phyloP scores from a whole-genome alignment of 2,888 invertebrate genomes.

The Dioctria rufipes region DNA sequence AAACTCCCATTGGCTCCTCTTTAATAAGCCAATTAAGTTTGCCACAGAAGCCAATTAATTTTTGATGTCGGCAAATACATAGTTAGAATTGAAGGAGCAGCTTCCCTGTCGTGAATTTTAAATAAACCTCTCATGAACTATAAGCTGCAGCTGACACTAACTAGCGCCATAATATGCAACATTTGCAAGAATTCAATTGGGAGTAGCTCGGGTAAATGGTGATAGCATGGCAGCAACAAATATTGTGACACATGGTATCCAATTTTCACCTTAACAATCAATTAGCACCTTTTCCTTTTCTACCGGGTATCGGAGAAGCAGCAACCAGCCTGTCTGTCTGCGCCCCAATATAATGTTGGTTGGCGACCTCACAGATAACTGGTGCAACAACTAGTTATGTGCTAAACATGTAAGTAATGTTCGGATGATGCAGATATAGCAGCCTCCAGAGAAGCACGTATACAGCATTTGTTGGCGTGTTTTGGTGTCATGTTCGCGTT shows the following conservation, averaged over 20 bases:
- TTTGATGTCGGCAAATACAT: conserved; percentile 32
- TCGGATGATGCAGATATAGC: conserved; percentile 49
- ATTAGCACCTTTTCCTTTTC: conserved; percentile 57
- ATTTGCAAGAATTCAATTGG: conserved; percentile 42
- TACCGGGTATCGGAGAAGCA: not conserved
- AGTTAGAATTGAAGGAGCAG: conserved; percentile 10
- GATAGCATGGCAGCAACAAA: conserved; percentile 57
- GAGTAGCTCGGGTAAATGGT: conserved; percentile 34
- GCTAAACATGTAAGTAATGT: conserved; percentile 49
- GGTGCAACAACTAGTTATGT: conserved; percentile 51
- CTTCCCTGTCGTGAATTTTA: conserved; percentile 44
- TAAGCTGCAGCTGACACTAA: conserved; percentile 29
- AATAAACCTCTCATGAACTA: conserved; percentile 17
- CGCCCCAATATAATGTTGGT: not conserved
- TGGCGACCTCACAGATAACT: conserved; percentile 21
- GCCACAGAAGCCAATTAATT: conserved; percentile 36
- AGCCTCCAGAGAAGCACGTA: conserved; percentile 27
- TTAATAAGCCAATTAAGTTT: conserved; percentile 31
- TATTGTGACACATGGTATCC: conserved; percentile 59
- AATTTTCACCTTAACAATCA: conserved; percentile 60
- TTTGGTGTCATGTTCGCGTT: conserved; percentile 43
- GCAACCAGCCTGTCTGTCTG: not conserved
- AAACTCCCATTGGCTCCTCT: not conserved
- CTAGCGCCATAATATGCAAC: conserved; percentile 43
- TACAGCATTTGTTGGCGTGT: conserved; percentile 53